These are phyloP conservation scores for Cassiopea andromeda DNA, from an alignment of 30 jellyfish, hydroid and myxozoan genomes.

Conservation along the genomic window DNA sequence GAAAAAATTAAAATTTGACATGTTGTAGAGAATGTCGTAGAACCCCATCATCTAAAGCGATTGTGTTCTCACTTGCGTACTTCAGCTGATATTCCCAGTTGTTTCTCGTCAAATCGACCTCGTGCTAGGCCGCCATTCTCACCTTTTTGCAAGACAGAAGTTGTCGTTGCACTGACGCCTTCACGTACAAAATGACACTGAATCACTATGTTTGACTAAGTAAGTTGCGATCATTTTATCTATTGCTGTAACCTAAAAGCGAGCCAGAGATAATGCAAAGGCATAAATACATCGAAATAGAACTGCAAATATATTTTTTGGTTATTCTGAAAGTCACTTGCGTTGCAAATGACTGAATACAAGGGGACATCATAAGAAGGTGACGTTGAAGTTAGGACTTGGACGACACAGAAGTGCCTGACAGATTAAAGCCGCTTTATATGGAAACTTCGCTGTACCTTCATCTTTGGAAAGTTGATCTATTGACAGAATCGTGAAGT, in stretches of 20 bases:
- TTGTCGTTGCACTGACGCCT: constrained; percentile 6
- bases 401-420: constrained; percentile 9
- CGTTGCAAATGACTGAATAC: no score
- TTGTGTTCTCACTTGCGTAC: background rate
- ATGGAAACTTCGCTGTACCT: constrained; percentile 1
- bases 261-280: no score
- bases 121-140: background rate
- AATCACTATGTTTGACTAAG: background rate
- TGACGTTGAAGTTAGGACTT: background rate
- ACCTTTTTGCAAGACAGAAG: background rate
- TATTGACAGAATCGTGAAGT: background rate
- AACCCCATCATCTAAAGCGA: background rate
- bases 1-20: background rate
- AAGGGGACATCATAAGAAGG: constrained; percentile 10
- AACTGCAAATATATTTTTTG: no score
- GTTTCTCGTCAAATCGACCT: background rate
- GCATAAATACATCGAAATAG: no score
- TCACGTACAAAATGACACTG: background rate
- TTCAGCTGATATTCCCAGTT: background rate
- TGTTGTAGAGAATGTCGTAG: background rate
- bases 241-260: no score
- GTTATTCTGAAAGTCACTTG: no score
- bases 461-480: background rate
- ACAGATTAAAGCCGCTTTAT: background rate
- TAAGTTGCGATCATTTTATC: no score